phyloP scores from a whole-genome alignment of 2,797 vertebrate species.

The Peromyscus aztecus region DNA sequence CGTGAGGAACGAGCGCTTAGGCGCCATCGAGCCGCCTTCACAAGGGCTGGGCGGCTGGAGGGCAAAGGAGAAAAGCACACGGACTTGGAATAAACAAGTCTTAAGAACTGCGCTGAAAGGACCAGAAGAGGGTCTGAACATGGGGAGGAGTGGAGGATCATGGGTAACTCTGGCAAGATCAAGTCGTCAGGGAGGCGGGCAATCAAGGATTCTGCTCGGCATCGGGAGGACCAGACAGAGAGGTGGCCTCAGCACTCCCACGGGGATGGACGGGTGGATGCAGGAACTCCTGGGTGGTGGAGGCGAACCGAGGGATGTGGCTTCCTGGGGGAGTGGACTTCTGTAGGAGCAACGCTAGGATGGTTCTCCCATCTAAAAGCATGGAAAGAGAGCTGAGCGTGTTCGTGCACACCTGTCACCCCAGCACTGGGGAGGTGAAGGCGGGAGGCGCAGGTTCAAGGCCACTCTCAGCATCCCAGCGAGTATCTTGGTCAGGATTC shows the following conservation, averaged over 20 bases:
- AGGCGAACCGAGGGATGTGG: too few species aligned
- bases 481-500: neutral
- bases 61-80: neutral
- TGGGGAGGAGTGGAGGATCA: neutral
- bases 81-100: neutral
- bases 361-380: neutral
- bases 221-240: neutral
- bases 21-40: neutral
- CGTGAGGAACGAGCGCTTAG: too few species aligned
- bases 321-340: neutral
- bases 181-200: neutral
- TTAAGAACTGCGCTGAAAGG: neutral
- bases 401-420: neutral
- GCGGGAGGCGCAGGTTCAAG: neutral
- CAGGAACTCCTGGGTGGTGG: too few species aligned
- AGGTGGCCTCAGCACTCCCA: neutral
- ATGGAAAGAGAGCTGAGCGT: neutral
- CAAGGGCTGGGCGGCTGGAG: neutral
- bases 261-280: neutral
- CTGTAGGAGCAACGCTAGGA: neutral
- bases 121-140: too few species aligned
- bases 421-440: neutral
- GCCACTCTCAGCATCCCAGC: neutral
- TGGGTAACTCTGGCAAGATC: neutral
- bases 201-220: neutral